phyloP scores from a whole-genome alignment of 2,113 vertebrate genomes.

The Rana temporaria region DNA sequence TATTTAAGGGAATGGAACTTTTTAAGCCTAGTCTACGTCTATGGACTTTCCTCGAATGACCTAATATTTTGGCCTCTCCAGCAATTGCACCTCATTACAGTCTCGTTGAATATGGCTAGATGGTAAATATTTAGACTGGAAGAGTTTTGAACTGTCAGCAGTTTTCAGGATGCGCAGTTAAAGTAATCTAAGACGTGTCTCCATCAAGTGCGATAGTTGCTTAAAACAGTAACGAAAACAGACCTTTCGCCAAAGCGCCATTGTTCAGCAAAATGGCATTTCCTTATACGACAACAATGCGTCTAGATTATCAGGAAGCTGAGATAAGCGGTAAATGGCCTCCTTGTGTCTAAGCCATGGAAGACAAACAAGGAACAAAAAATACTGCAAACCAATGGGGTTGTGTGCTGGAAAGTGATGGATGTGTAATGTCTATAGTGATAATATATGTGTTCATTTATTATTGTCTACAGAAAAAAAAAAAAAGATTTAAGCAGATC shows the following conservation, averaged over 20 bases:
- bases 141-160: neutral
- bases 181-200: neutral
- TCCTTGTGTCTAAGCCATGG: constrained; percentile 15
- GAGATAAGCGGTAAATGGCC: neutral
- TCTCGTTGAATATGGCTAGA: neutral
- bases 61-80: too few species aligned
- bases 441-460: too few species aligned
- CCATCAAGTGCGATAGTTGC: neutral
- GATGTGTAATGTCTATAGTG: too few species aligned
- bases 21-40: too few species aligned
- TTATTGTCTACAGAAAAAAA: too few species aligned
- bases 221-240: constrained; percentile 10
- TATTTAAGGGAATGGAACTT: too few species aligned
- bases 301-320: constrained; percentile 45
- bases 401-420: neutral
- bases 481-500: too few species aligned
- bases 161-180: neutral
- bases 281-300: constrained; percentile 51
- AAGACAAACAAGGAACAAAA: neutral
- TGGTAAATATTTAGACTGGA: neutral
- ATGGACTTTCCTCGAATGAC: too few species aligned
- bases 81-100: neutral
- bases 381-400: neutral
- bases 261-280: constrained; percentile 24
- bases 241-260: neutral